A percentile compares a stretch with the other conserved stretches of the same genome.
Conservation (phyloP, 2,113 vertebrate species). For the Odobenus rosmarus region DNA sequence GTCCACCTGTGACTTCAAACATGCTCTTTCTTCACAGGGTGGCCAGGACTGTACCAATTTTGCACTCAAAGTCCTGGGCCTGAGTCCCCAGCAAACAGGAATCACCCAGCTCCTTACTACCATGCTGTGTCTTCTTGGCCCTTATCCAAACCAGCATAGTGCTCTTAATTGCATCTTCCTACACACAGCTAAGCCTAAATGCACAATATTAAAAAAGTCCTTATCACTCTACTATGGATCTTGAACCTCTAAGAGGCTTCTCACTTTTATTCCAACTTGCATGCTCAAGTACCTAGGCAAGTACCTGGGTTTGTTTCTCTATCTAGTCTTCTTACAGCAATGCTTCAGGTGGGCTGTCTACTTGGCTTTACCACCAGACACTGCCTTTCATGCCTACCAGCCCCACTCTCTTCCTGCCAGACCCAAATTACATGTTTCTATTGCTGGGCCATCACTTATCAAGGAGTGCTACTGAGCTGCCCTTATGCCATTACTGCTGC, state of each 20-base stretch:
- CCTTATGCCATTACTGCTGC: background rate
- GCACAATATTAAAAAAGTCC: background rate
- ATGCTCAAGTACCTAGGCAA: background rate
- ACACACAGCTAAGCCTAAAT: background rate
- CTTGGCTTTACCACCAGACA: background rate
- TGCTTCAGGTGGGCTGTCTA: background rate
- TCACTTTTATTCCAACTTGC: background rate
- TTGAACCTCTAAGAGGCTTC: background rate
- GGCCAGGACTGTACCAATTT: background rate
- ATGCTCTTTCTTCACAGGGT: background rate
- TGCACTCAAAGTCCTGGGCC: background rate
- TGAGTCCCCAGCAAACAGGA: background rate
- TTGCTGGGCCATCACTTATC: background rate
- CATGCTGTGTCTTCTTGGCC: background rate
- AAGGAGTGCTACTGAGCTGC: background rate
- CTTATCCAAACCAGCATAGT: background rate
- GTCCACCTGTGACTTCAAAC: background rate
- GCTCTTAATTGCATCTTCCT: background rate
- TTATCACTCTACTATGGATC: background rate
- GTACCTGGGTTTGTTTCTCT: conserved; percentile 17
- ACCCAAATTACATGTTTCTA: background rate
- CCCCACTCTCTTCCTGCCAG: background rate
- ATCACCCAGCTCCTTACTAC: background rate
- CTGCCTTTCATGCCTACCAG: background rate
- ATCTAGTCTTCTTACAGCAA: background rate